A percentile compares a stretch with the other conserved stretches of the same genome.
phyloP scores from a whole-genome alignment of 2,888 invertebrate species.

The Spilarctia lutea region DNA sequence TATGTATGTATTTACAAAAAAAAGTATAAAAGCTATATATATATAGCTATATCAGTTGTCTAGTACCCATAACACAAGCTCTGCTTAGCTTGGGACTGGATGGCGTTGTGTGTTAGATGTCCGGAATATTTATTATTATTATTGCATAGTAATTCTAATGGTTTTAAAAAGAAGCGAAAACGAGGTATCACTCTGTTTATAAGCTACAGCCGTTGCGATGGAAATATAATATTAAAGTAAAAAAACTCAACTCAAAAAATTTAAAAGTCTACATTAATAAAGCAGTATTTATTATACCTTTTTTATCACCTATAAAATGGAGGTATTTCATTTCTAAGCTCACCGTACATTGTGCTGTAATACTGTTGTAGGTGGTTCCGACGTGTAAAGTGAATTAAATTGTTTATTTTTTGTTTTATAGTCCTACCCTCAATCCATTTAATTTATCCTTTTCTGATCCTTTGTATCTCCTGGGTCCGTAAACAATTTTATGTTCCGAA shows the following conservation, averaged over 20 bases:
- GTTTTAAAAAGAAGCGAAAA: background rate
- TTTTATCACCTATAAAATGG: background rate
- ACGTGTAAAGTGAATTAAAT: slow-evolving; percentile 20
- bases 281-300: background rate
- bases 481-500: slow-evolving; percentile 43
- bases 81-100: no score
- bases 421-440: slow-evolving; percentile 22
- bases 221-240: background rate
- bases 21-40: no score
- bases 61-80: no score
- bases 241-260: background rate
- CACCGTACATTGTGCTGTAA: background rate
- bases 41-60: no score
- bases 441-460: slow-evolving; percentile 39
- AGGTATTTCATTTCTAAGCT: background rate
- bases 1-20: no score
- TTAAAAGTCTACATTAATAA: background rate
- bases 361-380: slow-evolving; percentile 17
- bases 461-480: slow-evolving; percentile 33
- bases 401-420: slow-evolving; percentile 34
- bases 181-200: background rate
- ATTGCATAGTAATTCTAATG: background rate
- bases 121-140: no score
- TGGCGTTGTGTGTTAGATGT: no score
- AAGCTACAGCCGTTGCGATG: background rate